A percentile compares a stretch with the other conserved stretches of the same genome.
These are phyloP conservation scores for Oreochromis niloticus DNA, from an alignment of 2,113 vertebrate species.

Conservation along the genomic window DNA sequence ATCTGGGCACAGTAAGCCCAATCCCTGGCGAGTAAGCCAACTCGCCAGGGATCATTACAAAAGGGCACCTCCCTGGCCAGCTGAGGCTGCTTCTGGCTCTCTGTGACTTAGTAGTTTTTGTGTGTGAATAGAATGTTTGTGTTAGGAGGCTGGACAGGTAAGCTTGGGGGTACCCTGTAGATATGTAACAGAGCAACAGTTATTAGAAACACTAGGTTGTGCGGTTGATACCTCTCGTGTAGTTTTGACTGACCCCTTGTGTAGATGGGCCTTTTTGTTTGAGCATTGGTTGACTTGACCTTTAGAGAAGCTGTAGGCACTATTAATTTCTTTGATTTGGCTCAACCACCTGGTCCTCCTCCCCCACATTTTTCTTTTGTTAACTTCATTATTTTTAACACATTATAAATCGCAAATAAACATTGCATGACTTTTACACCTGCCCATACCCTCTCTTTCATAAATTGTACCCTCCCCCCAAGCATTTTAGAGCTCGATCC, in stretches of 20 bases:
- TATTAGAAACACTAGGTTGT: not conserved
- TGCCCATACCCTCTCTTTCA: not conserved
- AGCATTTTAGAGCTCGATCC: no score
- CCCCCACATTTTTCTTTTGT: not conserved
- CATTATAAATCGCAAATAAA: not conserved
- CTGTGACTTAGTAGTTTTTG: not conserved
- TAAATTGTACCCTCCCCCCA: no score
- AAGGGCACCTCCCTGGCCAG: not conserved
- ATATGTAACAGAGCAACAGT: not conserved
- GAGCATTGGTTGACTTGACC: not conserved
- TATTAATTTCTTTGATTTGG: not conserved
- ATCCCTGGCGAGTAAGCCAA: not conserved
- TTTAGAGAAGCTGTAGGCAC: not conserved
- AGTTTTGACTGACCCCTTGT: not conserved
- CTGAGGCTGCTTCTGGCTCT: not conserved
- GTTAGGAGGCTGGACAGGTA: rapidly evolving
- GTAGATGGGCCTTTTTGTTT: not conserved
- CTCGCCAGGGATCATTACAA: not conserved
- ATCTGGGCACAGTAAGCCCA: not conserved
- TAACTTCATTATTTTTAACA: not conserved
- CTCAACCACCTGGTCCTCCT: not conserved
- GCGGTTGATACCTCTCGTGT: not conserved
- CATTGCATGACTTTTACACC: rapidly evolving
- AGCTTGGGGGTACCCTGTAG: rapidly evolving
- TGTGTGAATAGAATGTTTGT: not conserved